Base-by-base conservation (phyloP, 2,797 vertebrate genomes). In the Lepus townsendii region DNA sequence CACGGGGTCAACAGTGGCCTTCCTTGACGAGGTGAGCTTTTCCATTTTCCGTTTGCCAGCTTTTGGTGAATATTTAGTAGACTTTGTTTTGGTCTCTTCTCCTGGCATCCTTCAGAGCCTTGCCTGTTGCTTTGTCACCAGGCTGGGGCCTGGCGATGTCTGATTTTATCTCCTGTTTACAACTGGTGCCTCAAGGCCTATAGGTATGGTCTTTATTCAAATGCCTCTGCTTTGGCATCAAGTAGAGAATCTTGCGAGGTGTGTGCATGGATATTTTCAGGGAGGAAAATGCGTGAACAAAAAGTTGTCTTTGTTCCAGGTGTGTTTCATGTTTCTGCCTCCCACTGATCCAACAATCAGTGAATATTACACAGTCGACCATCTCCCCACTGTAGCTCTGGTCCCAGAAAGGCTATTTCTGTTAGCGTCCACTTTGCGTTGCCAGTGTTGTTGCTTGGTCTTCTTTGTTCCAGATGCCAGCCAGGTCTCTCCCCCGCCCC, bases 401-500 rank as follows among this genome's bases (percentile, higher is more conserved):
- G 88, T 87, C 89, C 76, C 95, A 94, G 63, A 91, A 92, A 88
- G 24, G 69, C 54, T 57, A 20, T 57, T 57, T 57, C 82, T 79
- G 87, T 92, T 65, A 73, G 72, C 4, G 0, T 92, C 95, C 96
- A 57, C 71, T 71, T 47, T 38, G 57, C 32, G 57, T 76, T 52
- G 96, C 86, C 78, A 86, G 3, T 69, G 73, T 50, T 66, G 92
- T 27, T 16, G 52, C 72, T 69, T 76, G 75, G 79, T 89, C 97
- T 96, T 98, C 97, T 50, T 94, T 97, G 65, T 96, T 63, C 87
- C 90, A 68, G 86, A 63, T 13, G 96, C 79, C 90, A 35, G 98
- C 95, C 97, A 91, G 97, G 9, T 93, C 96, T 98, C 98, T 98
- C 98, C 95, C 98, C 98, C 98, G 96, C 98, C 98, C 98, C 98